phyloP scores from a whole-genome alignment of 1,140 invertebrate species.

The Nebria ingens region DNA sequence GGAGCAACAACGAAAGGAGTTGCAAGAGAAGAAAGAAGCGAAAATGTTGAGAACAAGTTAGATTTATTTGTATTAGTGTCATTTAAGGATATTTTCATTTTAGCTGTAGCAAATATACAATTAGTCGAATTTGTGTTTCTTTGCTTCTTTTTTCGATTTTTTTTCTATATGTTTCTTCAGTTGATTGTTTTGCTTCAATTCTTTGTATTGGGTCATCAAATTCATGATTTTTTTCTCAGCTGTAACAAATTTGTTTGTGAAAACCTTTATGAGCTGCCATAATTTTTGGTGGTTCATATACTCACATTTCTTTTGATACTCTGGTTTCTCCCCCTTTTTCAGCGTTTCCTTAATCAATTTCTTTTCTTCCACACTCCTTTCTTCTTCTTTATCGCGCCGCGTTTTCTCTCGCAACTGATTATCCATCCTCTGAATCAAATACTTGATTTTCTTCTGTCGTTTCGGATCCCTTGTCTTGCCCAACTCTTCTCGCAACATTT shows the following conservation, averaged over 20 bases:
- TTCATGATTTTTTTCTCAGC: slow-evolving; percentile 55
- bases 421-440: slow-evolving; percentile 56
- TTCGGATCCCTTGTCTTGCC: slow-evolving; percentile 48
- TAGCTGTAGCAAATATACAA: background rate
- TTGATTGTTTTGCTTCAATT: slow-evolving; percentile 58
- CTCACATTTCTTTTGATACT: slow-evolving; percentile 74
- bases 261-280: slow-evolving; percentile 12
- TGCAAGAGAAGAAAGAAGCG: slow-evolving; percentile 81
- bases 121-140: slow-evolving; percentile 23
- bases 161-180: slow-evolving; percentile 65
- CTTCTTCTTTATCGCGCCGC: slow-evolving; percentile 44
- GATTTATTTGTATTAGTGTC: background rate
- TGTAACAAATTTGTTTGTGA: slow-evolving; percentile 41
- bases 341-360: slow-evolving; percentile 43
- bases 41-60: slow-evolving; percentile 74
- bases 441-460: slow-evolving; percentile 53
- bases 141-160: slow-evolving; percentile 52
- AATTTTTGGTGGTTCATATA: slow-evolving; percentile 18
- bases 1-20: slow-evolving; percentile 60
- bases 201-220: slow-evolving; percentile 60
- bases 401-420: slow-evolving; percentile 34
- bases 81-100: background rate
- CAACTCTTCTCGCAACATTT: slow-evolving; percentile 50
- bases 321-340: slow-evolving; percentile 48
- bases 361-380: slow-evolving; percentile 49